A percentile compares a stretch with the other conserved stretches of the same genome.
phyloP scores from a whole-genome alignment of 2,888 invertebrate genomes.

The Brachyptera putata region DNA sequence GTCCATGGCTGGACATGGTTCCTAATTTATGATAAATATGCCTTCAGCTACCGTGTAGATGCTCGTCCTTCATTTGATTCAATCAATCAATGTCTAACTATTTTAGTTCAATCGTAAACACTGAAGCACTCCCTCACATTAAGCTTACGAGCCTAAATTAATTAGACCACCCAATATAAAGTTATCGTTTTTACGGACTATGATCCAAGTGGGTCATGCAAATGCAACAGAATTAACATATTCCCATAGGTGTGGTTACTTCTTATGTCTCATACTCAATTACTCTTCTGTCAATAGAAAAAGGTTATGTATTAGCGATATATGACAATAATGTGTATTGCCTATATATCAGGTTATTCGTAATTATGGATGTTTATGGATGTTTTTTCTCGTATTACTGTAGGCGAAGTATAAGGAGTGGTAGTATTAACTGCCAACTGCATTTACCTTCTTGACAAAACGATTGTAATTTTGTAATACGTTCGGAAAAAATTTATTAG shows the following conservation, averaged over 20 bases:
- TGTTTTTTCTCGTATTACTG: too few species aligned
- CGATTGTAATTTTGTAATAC: too few species aligned
- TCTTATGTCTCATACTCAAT: not conserved
- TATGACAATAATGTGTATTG: not conserved
- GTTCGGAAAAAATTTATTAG: too few species aligned
- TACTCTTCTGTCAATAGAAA: not conserved
- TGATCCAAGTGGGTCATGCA: not conserved
- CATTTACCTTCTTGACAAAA: too few species aligned
- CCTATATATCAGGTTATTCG: constrained; percentile 2
- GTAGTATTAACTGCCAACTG: not conserved
- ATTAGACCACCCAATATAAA: not conserved
- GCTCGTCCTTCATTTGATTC: too few species aligned
- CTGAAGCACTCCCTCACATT: not conserved
- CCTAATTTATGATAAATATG: too few species aligned
- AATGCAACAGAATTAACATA: not conserved
- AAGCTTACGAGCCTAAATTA: not conserved
- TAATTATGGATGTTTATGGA: not conserved
- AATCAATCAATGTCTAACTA: not conserved
- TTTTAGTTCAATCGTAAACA: not conserved
- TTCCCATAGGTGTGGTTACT: not conserved
- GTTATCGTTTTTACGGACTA: not conserved
- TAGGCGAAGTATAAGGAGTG: too few species aligned
- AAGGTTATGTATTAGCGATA: not conserved
- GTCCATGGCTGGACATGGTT: too few species aligned
- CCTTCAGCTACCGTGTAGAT: too few species aligned